Conservation (phyloP, 2,113 vertebrate species). For the Polyodon spathula region DNA sequence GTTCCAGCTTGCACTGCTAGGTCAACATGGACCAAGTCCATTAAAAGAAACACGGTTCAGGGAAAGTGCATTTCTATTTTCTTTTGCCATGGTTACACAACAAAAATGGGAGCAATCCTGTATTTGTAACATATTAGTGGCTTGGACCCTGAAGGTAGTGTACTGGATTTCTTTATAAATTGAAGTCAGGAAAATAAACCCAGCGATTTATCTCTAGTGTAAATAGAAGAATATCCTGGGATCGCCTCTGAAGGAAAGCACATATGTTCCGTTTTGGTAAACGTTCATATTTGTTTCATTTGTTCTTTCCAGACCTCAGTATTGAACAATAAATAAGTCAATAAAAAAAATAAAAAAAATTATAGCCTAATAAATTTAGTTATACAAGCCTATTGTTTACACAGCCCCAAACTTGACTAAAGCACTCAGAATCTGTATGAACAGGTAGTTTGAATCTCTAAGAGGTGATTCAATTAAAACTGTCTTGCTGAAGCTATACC, state of each 20-base stretch:
- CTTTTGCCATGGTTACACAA: constrained; percentile 86
- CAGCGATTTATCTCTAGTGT: constrained; percentile 52
- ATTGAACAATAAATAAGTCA: constrained; percentile 29
- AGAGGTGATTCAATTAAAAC: too few species aligned
- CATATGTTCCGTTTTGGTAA: constrained; percentile 47
- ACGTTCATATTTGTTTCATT: constrained; percentile 52
- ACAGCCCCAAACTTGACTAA: constrained; percentile 34
- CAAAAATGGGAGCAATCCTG: constrained; percentile 66
- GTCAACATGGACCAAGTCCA: constrained; percentile 84
- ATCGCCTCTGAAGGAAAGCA: constrained; percentile 45
- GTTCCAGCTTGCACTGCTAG: constrained; percentile 81
- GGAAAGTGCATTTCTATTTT: constrained; percentile 98
- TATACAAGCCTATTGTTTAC: constrained; percentile 32
- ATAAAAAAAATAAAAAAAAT: constrained; percentile 31
- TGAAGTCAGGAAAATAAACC: constrained; percentile 69
- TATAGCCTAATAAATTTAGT: constrained; percentile 24
- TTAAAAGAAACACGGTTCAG: constrained; percentile 96
- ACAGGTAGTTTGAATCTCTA: neutral
- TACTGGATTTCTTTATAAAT: constrained; percentile 63
- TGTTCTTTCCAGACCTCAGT: constrained; percentile 39
- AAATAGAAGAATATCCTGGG: constrained; percentile 60
- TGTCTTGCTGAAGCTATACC: too few species aligned
- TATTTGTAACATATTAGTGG: constrained; percentile 75
- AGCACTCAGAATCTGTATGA: constrained; percentile 2
- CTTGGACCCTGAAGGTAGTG: constrained; percentile 51